These are phyloP conservation scores for Cataglyphis rosenhaueri DNA, from an alignment of 2,888 invertebrate genomes.

Conservation along the genomic window DNA sequence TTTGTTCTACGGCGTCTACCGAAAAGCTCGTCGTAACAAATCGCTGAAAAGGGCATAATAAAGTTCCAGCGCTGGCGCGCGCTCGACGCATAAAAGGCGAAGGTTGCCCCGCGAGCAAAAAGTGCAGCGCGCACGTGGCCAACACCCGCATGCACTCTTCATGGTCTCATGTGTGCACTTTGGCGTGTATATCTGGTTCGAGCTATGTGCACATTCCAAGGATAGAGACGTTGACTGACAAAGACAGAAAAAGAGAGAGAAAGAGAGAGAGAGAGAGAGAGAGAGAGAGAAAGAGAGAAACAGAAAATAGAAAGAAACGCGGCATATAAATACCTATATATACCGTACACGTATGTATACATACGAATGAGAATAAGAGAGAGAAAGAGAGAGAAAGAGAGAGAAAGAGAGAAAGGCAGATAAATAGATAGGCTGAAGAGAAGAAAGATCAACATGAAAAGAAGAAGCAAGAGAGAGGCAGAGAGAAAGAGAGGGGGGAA, in stretches of 20 bases:
- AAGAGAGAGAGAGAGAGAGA: neutral
- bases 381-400: constrained; percentile 33
- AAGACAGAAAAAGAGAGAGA: constrained; percentile 16
- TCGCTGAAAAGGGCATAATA: constrained; percentile 59
- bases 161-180: constrained; percentile 62
- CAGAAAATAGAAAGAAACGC: constrained; percentile 34
- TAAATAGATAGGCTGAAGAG: constrained; percentile 26
- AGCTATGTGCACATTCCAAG: constrained; percentile 49
- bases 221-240: constrained; percentile 45
- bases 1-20: constrained; percentile 47
- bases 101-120: constrained; percentile 72
- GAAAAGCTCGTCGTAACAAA: constrained; percentile 37
- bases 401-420: neutral
- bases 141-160: constrained; percentile 80
- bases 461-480: constrained; percentile 19
- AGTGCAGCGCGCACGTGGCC: constrained; percentile 82
- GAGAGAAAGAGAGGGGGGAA: constrained; percentile 33
- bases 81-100: constrained; percentile 66
- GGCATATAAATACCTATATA: neutral
- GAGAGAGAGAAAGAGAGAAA: neutral
- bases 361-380: neutral
- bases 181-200: constrained; percentile 46
- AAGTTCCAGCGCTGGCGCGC: constrained; percentile 45
- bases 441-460: constrained; percentile 30
- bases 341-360: neutral